Evolutionary conservation across 2,113 vertebrate genomes (phyloP), one percentile per base, ranked within the genome.

Genomic region (Hiodon tergisus): DNA sequence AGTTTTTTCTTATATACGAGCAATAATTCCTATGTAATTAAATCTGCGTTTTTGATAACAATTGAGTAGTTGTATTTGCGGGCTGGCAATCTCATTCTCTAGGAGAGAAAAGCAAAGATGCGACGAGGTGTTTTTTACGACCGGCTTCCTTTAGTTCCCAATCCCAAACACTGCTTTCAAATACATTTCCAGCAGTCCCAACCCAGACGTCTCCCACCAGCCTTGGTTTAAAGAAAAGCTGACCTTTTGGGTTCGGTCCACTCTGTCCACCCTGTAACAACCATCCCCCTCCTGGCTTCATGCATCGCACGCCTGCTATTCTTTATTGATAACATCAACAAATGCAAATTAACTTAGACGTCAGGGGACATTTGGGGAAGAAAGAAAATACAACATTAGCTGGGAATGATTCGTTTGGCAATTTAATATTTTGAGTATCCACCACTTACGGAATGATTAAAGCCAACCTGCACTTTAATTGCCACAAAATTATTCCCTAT

Each of bases 301-400:
- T 76, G 82, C 83, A 78, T 73, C 85, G 71, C 81, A 84, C 86
- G 86, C 87, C 85, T 86, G 87, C 81, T 84, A 88, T 88, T 89
- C 86, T 88, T 90, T 86, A 86, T 83, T 88, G 86, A 90, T 89
- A 91, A 89, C 86, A 90, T 88, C 88, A 89, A 85, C 82, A 80
- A 85, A 90, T 90, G 90, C 89, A 89, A 90, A 91, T 89, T 82
- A 85, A 88, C 86, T 86, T 85, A 80, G 79, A 79, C 77, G 75
- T 16, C 58, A 79, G 79, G 67, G 75, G 46, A 73, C 52, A 5
- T 67, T 74, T n/a, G 76, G 46, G 74, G 76, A 79, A 74, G 67
- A 83, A 82, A 80, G 80, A 47, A 86, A 85, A 84, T 84, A 85
- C 80, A 81, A 81, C 83, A 82, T 78, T 84, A 81, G 78, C 78